Percentiles rank a stretch among this genome's conserved stretches.
Conservation (phyloP, 2,888 invertebrate genomes). For the Zaprionus bogoriensis region DNA sequence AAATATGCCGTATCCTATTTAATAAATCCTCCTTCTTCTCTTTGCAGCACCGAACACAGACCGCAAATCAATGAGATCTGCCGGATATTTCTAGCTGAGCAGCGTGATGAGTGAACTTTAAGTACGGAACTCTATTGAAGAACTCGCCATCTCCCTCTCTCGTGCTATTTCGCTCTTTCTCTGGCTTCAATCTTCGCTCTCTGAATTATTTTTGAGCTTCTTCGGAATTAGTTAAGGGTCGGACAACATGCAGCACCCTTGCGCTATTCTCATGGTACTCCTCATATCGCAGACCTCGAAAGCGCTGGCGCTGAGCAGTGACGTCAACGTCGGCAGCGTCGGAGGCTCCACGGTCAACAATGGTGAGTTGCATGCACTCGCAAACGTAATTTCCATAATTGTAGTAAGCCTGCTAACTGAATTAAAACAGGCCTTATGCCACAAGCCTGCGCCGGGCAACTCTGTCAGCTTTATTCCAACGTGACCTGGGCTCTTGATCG, state of each 20-base stretch:
- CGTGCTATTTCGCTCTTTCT: too few relatives aligned
- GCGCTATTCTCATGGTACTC: conserved; percentile 15
- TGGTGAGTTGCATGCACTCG: conserved; percentile 74
- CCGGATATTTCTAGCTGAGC: too few relatives aligned
- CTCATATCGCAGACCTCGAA: conserved; percentile 19
- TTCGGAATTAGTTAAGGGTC: too few relatives aligned
- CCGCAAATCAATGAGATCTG: not conserved
- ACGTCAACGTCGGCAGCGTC: conserved; percentile 40
- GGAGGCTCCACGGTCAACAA: conserved; percentile 74
- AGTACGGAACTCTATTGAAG: too few relatives aligned
- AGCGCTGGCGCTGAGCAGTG: conserved; percentile 53
- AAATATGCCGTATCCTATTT: conserved; percentile 26
- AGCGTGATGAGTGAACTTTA: too few relatives aligned
- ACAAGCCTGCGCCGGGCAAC: conserved; percentile 3
- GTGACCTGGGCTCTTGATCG: conserved; percentile 11
- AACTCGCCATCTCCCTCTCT: too few relatives aligned
- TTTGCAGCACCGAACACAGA: not conserved
- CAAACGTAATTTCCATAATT: not conserved
- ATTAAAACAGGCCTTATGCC: conserved; percentile 18
- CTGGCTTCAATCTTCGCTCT: too few relatives aligned
- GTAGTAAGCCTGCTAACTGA: conserved; percentile 21
- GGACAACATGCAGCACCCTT: too few relatives aligned
- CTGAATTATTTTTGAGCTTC: too few relatives aligned
- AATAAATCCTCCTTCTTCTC: not conserved
- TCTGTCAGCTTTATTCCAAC: conserved; percentile 26